Evolutionary conservation across 2,797 vertebrate species (phyloP), one percentile per base, ranked within the genome.

Genomic region (Fistularia tabacaria): DNA sequence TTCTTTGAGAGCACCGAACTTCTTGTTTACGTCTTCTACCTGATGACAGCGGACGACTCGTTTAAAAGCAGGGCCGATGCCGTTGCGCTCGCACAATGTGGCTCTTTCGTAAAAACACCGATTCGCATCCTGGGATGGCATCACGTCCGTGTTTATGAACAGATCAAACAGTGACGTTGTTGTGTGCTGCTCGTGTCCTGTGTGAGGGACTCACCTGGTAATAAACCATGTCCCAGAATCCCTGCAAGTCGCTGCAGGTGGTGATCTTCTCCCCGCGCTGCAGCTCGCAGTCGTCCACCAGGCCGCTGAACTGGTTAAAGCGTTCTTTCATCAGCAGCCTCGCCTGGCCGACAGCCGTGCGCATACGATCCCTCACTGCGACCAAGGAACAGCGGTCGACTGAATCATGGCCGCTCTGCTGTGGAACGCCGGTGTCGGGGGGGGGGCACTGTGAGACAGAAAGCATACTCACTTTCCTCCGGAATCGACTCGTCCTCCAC

Each of bases 201-300:
- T 25, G 7, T n/a, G 1, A 37, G 10, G 11, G 0, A 11, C 81
- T 10, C 57, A 94, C 97, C 92, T 99, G 97, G 84, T 90, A 97
- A 77, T 87, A 91, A 57, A 99, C 80, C 97, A 98, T 98, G 71
- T 99, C 97, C 97, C 97, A 98, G 84, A 99, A 99, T 14, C 97
- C 97, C 79, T 96, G 93, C 63, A 99, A 82, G 76, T 99, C 97
- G 0, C 83, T 85, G 66, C 91, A 94, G 0, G 88, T 95, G 0
- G 91, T 95, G 77, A 94, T 80, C 75, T 94, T 98, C 80, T 94
- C 92, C 8, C 97, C 95, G 3, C 74, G 73, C 51, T 89, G 85
- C 44, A 97, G 90, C 39, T 97, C 94, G 38, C 97, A 99, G 13
- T 98, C 91, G 11, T 97, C 92, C 58, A 98, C 92, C 54, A 97